These are phyloP conservation scores for Pristionchus entomophagus DNA, from an alignment of 2,888 invertebrate species.

Conservation along the genomic window DNA sequence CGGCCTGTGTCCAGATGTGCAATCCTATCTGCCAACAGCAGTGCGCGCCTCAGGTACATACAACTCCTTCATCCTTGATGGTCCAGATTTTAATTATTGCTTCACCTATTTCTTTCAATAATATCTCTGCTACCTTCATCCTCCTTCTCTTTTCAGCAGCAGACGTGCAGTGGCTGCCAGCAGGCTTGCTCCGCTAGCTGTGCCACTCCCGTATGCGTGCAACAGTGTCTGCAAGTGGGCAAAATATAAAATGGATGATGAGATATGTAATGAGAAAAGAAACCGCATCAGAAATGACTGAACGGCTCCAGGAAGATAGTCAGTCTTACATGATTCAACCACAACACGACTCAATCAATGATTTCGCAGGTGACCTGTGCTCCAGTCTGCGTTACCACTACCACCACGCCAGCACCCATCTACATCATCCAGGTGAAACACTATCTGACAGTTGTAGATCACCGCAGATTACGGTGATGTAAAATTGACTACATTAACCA, in stretches of 20 bases:
- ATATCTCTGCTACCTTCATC: not conserved
- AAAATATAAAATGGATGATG: too few species aligned
- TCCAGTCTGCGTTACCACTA: constrained; percentile 37
- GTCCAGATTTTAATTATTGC: too few species aligned
- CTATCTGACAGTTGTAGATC: too few species aligned
- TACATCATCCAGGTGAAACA: constrained; percentile 30
- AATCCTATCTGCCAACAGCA: constrained; percentile 63
- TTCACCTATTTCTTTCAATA: too few species aligned
- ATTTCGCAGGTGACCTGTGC: not conserved
- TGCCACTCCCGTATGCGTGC: constrained; percentile 43
- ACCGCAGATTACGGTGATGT: not conserved
- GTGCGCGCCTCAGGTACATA: constrained; percentile 52
- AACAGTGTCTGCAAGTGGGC: constrained; percentile 13
- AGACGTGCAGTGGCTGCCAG: constrained; percentile 33
- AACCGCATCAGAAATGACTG: too few species aligned
- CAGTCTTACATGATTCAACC: too few species aligned
- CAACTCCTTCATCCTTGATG: too few species aligned
- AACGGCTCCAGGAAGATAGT: too few species aligned
- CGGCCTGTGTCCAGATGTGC: constrained; percentile 58
- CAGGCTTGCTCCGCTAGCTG: constrained; percentile 35
- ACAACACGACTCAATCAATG: not conserved
- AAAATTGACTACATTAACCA: not conserved
- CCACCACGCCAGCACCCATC: constrained; percentile 34
- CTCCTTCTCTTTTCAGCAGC: not conserved
- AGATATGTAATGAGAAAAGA: too few species aligned